These are phyloP conservation scores for Apantesis nais DNA, from an alignment of 2,888 invertebrate genomes.

Conservation along the genomic window DNA sequence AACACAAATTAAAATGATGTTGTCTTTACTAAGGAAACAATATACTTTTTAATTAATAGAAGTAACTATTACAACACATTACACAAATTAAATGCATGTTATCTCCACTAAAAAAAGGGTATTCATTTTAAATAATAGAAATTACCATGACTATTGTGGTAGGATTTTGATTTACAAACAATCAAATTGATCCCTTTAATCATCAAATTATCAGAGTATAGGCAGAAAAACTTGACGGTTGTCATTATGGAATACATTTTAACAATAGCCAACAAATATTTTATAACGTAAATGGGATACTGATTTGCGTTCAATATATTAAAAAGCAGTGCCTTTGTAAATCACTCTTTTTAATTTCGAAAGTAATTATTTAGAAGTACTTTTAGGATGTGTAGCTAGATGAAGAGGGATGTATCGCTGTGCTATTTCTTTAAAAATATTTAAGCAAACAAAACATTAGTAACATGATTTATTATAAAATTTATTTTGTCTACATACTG, in stretches of 20 bases:
- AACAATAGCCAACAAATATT: constrained; percentile 38
- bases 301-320: constrained; percentile 47
- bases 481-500: not conserved
- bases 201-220: not conserved
- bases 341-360: constrained; percentile 57
- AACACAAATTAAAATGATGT: not conserved
- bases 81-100: not conserved
- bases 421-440: constrained; percentile 5
- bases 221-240: not conserved
- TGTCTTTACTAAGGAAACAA: not conserved
- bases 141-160: not conserved
- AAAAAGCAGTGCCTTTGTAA: constrained; percentile 78
- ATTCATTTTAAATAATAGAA: not conserved
- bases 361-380: constrained; percentile 43
- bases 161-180: not conserved
- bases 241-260: constrained; percentile 25
- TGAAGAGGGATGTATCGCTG: constrained; percentile 30
- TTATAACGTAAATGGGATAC: constrained; percentile 54
- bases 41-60: too few relatives aligned
- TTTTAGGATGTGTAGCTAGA: constrained; percentile 36
- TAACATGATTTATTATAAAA: not conserved
- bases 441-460: too few relatives aligned
- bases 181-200: not conserved
- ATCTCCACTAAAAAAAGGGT: not conserved
- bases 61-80: too few relatives aligned